Evolutionary conservation across 1,140 invertebrate species (phyloP).

Genomic region (Maniola jurtina): DNA sequence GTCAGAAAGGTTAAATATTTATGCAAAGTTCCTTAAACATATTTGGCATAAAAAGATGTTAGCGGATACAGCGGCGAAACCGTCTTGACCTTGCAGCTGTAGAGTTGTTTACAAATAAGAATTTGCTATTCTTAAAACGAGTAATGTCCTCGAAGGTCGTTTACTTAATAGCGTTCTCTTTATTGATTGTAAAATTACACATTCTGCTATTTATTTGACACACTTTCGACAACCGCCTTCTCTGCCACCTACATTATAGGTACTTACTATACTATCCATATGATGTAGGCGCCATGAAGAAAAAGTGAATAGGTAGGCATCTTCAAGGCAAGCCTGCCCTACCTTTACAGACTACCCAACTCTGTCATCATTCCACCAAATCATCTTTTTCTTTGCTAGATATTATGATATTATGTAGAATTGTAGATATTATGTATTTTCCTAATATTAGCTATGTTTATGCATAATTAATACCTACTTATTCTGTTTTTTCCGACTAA

Average conservation of each 20-base stretch:
- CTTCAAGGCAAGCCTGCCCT: no score
- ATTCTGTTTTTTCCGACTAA: no score
- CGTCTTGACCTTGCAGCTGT: not conserved
- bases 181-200: constrained; percentile 1
- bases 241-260: not conserved
- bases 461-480: no score
- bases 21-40: not conserved
- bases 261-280: no score
- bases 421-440: no score
- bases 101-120: constrained; percentile 10
- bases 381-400: no score
- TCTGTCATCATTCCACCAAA: no score
- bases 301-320: no score
- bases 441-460: no score
- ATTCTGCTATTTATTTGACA: not conserved
- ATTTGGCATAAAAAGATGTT: constrained; percentile 2
- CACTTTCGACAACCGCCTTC: not conserved
- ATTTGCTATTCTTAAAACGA: constrained; percentile 7
- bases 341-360: no score
- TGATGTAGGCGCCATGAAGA: no score
- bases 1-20: not conserved
- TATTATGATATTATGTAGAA: no score
- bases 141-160: constrained; percentile 1
- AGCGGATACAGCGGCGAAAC: not conserved
- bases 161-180: not conserved